Base-by-base conservation (phyloP, 2,888 invertebrate genomes). In the Acronicta leporina region DNA sequence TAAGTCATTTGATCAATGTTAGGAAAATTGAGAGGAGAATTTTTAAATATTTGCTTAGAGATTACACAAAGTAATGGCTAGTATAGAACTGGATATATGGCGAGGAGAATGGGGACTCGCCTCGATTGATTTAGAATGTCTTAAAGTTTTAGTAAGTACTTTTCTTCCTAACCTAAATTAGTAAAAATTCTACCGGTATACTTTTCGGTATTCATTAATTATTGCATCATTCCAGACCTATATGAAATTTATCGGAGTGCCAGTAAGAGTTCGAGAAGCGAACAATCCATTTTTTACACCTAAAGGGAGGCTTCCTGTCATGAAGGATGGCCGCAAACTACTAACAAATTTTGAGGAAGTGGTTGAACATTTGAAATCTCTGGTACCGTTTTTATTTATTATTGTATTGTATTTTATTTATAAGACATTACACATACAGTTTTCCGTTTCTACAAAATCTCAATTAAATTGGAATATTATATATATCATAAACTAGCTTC, bases 91-190 rank as follows among this genome's bases (percentile, higher is more conserved):
- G 75, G 96, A 97, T 88, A 96, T 98, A 73, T 98, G 98, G 96
- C 96, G 96, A 83, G 97, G 98, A 16, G 98, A 98, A 88, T 98
- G 97, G 96, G 97, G 97, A 20, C 92, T 98, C 52, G 97, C 98
- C 0, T 97, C 98, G 0, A 95, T 98, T 62, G 98, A 98, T 94
- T 95, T 96, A 63, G 96, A 97, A 86, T 98, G 97, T 86, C 94
- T 98, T 46, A 96, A 97, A 91, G 96, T 97, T 82, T 94, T 98
- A 95, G 97, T 98, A 87, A 95, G 95, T 86, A 55, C n/a, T 64
- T 64, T 63, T 62, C n/a, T 47, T 46, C n/a, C 59, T 77, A 70
- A 80, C 81, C 80, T 79, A 50, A 51, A 77, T 74, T 42, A 11
- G 57, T 64, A 55, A 72, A 57, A 72, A 69, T 73, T 63, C 43